phyloP scores from a whole-genome alignment of 2,113 vertebrate genomes.

The Synodontis membranacea region DNA sequence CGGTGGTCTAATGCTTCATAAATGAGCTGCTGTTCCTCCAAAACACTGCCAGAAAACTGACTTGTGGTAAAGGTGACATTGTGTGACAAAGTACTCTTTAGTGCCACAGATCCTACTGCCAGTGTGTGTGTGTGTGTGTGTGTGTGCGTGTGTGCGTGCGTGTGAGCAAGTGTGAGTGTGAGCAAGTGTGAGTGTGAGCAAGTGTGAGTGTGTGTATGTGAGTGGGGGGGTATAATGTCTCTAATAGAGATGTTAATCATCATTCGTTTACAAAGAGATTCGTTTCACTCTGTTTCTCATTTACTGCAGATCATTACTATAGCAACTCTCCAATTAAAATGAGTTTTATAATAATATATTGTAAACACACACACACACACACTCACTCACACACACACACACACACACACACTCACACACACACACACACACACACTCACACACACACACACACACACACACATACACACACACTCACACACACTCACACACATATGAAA shows the following conservation, averaged over 20 bases:
- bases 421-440: background rate
- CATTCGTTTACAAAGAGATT: background rate
- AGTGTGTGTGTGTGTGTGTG: background rate
- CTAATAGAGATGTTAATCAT: background rate
- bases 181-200: background rate
- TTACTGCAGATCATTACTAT: slow-evolving; percentile 17
- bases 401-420: background rate
- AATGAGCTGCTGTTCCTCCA: background rate
- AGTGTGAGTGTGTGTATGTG: background rate
- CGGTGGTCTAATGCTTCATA: background rate
- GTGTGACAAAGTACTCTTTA: no score
- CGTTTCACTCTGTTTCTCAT: background rate
- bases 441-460: background rate
- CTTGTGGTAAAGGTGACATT: no score
- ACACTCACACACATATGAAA: background rate
- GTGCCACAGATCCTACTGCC: no score
- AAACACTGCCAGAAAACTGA: background rate
- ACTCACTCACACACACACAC: background rate
- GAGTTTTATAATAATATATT: background rate
- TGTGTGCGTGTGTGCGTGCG: background rate
- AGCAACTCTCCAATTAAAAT: background rate
- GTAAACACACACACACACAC: background rate
- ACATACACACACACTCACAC: background rate
- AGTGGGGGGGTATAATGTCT: background rate
- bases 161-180: background rate